Conservation (phyloP, 2,797 vertebrate genomes). For the Mallotus villosus region DNA sequence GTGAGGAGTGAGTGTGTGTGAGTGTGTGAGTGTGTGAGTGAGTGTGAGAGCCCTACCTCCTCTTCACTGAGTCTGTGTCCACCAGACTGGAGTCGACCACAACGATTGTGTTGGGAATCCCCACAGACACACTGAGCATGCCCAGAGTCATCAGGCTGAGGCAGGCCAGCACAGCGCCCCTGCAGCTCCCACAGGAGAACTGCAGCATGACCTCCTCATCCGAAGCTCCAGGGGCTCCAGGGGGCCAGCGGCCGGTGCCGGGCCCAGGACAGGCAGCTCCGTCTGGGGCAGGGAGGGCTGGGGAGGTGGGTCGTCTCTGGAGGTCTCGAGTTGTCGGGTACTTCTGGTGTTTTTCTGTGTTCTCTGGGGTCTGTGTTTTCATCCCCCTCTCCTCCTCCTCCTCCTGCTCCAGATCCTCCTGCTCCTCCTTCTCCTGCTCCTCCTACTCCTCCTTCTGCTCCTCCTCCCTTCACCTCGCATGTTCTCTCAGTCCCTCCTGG, state of each 20-base stretch:
- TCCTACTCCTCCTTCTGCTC: neutral
- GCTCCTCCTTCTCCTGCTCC: neutral
- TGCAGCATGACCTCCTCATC: conserved; percentile 71
- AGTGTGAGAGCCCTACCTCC: conserved; percentile 44
- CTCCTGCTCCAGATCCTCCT: neutral
- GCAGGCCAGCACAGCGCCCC: conserved; percentile 82
- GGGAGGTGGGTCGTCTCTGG: neutral
- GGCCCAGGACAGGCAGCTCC: neutral
- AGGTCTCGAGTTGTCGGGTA: neutral
- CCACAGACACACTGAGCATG: conserved; percentile 79
- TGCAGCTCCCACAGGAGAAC: conserved; percentile 81
- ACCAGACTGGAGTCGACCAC: conserved; percentile 92
- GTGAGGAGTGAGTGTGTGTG: too few species aligned
- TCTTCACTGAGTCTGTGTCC: conserved; percentile 88
- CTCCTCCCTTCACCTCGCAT: neutral
- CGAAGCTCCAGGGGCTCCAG: conserved; percentile 4
- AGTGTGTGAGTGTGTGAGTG: neutral
- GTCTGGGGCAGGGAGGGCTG: neutral
- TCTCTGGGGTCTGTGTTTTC: neutral
- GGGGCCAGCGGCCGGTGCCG: neutral
- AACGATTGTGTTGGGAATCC: conserved; percentile 91
- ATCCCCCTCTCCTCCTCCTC: neutral
- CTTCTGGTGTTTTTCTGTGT: neutral
- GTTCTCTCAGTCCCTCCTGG: neutral
- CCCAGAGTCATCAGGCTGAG: conserved; percentile 87